Evolutionary conservation across 2,888 invertebrate genomes (phyloP).

Genomic region (Erebia epiphron): DNA sequence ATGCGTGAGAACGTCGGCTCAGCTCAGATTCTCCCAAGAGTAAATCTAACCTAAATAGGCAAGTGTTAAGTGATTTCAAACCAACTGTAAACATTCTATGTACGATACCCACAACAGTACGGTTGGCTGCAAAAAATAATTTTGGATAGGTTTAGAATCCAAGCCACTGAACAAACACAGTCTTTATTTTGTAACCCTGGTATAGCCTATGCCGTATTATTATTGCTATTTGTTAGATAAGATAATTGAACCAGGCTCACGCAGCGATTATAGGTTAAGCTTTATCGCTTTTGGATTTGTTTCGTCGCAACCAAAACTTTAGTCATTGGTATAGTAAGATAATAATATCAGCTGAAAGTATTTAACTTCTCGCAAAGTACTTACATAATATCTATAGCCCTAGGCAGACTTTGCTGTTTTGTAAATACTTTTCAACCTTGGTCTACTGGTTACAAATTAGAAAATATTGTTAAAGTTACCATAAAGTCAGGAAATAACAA

Average conservation of each 20-base stretch:
- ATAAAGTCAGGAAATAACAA: too few species aligned
- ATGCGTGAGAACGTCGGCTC: slow-evolving; percentile 2
- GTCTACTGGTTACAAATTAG: too few species aligned
- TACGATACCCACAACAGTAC: neutral
- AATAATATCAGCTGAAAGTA: neutral
- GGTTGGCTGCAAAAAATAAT: neutral
- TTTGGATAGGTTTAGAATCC: neutral
- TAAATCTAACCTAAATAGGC: slow-evolving; percentile 1
- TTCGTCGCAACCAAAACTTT: neutral
- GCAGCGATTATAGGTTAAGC: slow-evolving; percentile 18
- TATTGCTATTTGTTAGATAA: too few species aligned
- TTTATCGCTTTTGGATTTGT: slow-evolving; percentile 18
- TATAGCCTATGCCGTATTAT: too few species aligned
- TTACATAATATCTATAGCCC: neutral
- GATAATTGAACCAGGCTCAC: too few species aligned
- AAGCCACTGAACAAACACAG: too few species aligned
- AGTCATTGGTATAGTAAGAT: neutral
- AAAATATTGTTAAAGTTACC: too few species aligned
- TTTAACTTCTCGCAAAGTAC: neutral
- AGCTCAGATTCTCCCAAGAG: neutral
- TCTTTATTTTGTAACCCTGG: too few species aligned
- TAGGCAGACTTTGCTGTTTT: too few species aligned
- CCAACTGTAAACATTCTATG: neutral
- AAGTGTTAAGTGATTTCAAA: slow-evolving; percentile 30
- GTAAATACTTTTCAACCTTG: too few species aligned